Conservation (phyloP, 2,113 vertebrate species). For the Lichenostomus cassidix region DNA sequence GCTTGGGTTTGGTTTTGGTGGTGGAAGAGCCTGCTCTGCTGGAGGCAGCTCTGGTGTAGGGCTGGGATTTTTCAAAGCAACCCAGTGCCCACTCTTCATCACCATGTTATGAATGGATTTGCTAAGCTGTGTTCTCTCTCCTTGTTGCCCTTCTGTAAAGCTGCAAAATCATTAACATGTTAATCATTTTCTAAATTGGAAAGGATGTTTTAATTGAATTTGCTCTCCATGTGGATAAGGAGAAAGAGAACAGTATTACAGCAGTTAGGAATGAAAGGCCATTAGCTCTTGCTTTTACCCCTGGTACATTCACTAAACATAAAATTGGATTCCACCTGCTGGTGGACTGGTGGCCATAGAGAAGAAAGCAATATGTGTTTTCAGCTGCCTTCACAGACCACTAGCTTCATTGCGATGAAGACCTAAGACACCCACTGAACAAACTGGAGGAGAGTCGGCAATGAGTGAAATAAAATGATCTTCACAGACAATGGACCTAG, state of each 20-base stretch:
- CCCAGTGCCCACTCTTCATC: not conserved
- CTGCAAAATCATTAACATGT: constrained; percentile 4
- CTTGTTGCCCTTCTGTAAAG: not conserved
- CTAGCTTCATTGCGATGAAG: not conserved
- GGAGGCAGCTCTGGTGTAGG: not conserved
- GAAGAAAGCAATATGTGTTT: not conserved
- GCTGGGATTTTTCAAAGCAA: not conserved
- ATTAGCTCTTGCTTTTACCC: not conserved
- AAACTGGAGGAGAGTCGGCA: not conserved
- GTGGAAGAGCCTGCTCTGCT: not conserved
- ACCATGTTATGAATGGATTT: not conserved
- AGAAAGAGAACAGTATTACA: not conserved
- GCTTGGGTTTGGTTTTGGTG: not conserved
- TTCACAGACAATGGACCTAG: not conserved
- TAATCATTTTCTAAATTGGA: constrained; percentile 43
- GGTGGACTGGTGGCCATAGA: not conserved
- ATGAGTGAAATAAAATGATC: not conserved
- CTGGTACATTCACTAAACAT: not conserved
- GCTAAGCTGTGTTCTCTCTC: not conserved
- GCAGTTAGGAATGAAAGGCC: not conserved
- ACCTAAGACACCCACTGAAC: not conserved
- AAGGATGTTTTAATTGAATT: constrained; percentile 33
- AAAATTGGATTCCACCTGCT: not conserved
- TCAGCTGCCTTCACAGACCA: not conserved
- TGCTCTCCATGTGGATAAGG: not conserved